phyloP scores from a whole-genome alignment of 2,888 invertebrate genomes.

The Yponomeuta sedellus region DNA sequence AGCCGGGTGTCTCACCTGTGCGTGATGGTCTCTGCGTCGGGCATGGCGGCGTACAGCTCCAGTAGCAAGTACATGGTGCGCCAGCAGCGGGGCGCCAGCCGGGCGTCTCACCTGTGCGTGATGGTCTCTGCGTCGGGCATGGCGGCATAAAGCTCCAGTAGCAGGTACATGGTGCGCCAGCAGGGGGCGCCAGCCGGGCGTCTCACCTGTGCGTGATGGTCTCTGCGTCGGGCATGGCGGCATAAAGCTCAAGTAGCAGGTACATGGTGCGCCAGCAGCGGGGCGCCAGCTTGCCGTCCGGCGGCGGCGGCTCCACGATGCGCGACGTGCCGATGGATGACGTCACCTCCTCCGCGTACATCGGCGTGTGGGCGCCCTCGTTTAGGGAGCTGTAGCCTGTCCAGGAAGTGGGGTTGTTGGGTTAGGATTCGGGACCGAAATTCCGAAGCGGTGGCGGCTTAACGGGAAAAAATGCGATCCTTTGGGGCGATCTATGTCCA shows the following conservation, averaged over 20 bases:
- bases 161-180: constrained; percentile 95
- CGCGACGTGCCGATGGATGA: constrained; percentile 21
- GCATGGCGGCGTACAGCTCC: constrained; percentile 95
- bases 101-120: constrained; percentile 28
- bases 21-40: constrained; percentile 92
- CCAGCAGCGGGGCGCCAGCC: constrained; percentile 90
- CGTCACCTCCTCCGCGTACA: constrained; percentile 70
- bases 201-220: constrained; percentile 73
- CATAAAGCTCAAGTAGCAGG: constrained; percentile 93
- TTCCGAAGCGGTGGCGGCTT: too few species aligned
- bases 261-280: constrained; percentile 97
- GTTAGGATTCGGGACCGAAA: background rate
- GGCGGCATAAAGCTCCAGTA: constrained; percentile 94
- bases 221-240: constrained; percentile 96
- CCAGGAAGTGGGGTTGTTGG: background rate
- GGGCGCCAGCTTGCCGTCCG: constrained; percentile 73
- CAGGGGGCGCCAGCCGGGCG: constrained; percentile 57
- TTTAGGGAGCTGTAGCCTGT: constrained; percentile 87
- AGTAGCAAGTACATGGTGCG: constrained; percentile 94
- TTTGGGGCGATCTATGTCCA: too few species aligned
- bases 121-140: constrained; percentile 97
- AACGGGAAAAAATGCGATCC: too few species aligned
- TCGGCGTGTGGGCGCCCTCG: constrained; percentile 84
- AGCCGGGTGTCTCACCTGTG: constrained; percentile 37
- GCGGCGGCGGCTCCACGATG: constrained; percentile 21